Evolutionary conservation across 2,113 vertebrate genomes (phyloP).

Genomic region (Hypomesus transpacificus): DNA sequence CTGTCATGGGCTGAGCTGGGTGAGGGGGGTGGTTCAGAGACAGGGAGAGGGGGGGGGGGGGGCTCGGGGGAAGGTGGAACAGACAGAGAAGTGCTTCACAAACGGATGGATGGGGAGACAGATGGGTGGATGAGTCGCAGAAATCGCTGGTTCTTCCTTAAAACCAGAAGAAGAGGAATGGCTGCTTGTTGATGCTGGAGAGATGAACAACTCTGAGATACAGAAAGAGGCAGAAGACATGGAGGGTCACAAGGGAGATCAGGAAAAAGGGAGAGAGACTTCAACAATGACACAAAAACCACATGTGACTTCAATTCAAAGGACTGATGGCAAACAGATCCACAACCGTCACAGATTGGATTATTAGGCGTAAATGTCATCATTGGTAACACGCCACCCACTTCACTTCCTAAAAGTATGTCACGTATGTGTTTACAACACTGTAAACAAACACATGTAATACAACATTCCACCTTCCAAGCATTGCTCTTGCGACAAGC

Average conservation of each 20-base stretch:
- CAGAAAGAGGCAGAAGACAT: conserved; percentile 37
- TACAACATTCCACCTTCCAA: too few relatives aligned
- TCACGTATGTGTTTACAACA: too few relatives aligned
- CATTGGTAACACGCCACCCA: too few relatives aligned
- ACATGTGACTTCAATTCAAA: background rate
- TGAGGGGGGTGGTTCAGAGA: conserved; percentile 38
- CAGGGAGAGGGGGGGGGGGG: conserved; percentile 26
- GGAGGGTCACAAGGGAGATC: background rate
- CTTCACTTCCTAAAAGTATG: too few relatives aligned
- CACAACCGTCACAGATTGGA: too few relatives aligned
- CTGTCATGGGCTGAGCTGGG: conserved; percentile 72
- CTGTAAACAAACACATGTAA: too few relatives aligned
- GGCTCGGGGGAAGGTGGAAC: conserved; percentile 25
- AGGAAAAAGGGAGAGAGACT: conserved; percentile 12
- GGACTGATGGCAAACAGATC: background rate
- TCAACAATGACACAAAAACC: conserved; percentile 6
- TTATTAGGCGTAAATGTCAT: too few relatives aligned
- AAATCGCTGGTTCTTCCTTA: conserved; percentile 5
- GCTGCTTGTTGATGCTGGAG: conserved; percentile 32
- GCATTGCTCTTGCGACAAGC: too few relatives aligned
- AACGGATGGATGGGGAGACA: conserved; percentile 26
- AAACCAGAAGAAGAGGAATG: conserved; percentile 31
- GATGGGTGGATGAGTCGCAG: conserved; percentile 19
- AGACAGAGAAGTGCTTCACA: conserved; percentile 26
- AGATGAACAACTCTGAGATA: conserved; percentile 32